These are phyloP conservation scores for Drosophila nr. fundita DNA, from an alignment of 2,888 invertebrate species.

Conservation along the genomic window DNA sequence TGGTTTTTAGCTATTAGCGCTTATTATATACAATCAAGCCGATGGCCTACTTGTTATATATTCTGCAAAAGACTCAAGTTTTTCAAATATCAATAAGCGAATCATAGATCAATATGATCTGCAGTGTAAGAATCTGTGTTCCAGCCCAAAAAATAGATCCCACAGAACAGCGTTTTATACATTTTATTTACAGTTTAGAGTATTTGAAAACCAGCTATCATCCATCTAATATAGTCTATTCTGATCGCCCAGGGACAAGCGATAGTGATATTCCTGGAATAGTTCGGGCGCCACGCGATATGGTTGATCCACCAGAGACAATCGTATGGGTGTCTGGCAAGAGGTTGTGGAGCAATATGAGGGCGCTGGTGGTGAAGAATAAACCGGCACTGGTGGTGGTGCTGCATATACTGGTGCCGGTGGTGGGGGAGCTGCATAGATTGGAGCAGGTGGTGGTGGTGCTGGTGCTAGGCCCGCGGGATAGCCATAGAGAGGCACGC, in stretches of 20 bases:
- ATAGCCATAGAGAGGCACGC: constrained; percentile 50
- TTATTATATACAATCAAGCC: neutral
- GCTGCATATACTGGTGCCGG: constrained; percentile 29
- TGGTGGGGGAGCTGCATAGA: constrained; percentile 12
- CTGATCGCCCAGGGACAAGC: constrained; percentile 48
- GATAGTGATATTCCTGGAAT: constrained; percentile 70
- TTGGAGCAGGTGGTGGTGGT: constrained; percentile 1
- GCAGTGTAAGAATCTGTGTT: neutral
- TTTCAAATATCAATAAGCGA: neutral
- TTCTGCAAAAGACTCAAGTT: neutral
- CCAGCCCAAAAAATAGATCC: neutral
- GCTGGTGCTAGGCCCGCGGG: constrained; percentile 4
- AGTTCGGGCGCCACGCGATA: constrained; percentile 78
- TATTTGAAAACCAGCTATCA: neutral
- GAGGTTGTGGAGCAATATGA: constrained; percentile 21
- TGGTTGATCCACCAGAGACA: constrained; percentile 75
- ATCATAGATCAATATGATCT: neutral
- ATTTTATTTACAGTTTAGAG: constrained; percentile 71
- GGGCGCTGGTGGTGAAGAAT: constrained; percentile 13
- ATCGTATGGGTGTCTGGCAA: constrained; percentile 58
- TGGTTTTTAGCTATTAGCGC: neutral
- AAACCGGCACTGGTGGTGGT: constrained; percentile 21
- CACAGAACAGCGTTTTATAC: constrained; percentile 31
- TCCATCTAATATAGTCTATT: constrained; percentile 31
- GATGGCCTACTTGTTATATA: neutral